Conservation (phyloP, 2,113 vertebrate species). For the Anthoscopus minutus region DNA sequence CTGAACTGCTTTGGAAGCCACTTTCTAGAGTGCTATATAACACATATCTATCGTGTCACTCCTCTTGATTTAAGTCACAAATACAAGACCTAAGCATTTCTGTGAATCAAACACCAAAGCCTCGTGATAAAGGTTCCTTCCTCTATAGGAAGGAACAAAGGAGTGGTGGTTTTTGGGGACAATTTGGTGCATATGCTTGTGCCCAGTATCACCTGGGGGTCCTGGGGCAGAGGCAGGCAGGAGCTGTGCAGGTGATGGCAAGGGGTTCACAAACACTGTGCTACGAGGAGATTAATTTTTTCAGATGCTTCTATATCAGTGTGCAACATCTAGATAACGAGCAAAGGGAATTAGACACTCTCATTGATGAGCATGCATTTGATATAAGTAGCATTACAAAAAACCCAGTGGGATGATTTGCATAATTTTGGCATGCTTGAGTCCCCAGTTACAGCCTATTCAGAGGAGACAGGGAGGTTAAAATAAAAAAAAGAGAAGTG, state of each 20-base stretch:
- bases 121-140: not conserved
- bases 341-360: not conserved
- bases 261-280: not conserved
- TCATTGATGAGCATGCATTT: conserved; percentile 41
- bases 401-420: not conserved
- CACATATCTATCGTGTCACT: accelerated
- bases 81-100: not conserved
- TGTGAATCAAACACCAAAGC: not conserved
- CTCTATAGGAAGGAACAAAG: not conserved
- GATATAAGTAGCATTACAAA: conserved; percentile 54
- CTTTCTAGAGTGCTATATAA: not conserved
- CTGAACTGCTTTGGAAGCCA: not conserved
- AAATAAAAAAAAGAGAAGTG: not conserved
- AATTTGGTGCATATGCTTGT: no score
- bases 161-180: not conserved
- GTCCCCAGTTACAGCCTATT: not conserved
- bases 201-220: not conserved
- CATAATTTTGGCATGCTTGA: not conserved
- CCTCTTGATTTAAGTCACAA: not conserved
- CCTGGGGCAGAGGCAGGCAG: not conserved
- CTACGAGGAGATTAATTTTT: not conserved
- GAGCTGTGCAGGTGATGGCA: not conserved
- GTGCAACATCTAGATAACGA: conserved; percentile 9
- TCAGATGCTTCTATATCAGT: not conserved
- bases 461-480: not conserved